These are phyloP conservation scores for Ypsolopha scabrella DNA, from an alignment of 2,888 invertebrate genomes.

Conservation along the genomic window DNA sequence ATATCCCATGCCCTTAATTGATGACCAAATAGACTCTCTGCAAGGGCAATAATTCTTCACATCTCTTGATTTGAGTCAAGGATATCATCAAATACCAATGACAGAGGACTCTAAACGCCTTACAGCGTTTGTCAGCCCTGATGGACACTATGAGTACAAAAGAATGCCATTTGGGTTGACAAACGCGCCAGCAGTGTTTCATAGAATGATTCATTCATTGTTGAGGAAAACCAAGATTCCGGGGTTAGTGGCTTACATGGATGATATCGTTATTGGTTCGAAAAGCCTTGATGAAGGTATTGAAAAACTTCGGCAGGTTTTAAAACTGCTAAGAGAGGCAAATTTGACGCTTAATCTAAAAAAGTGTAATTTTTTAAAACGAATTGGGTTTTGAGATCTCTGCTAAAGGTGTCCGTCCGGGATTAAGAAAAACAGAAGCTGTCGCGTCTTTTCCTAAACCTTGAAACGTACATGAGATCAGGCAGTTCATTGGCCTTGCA, in stretches of 20 bases:
- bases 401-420: slow-evolving; percentile 15
- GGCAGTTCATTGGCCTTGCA: slow-evolving; percentile 20
- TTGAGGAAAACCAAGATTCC: not conserved
- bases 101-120: slow-evolving; percentile 17
- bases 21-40: slow-evolving; percentile 23
- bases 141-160: slow-evolving; percentile 25
- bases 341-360: slow-evolving; percentile 15
- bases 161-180: slow-evolving; percentile 27
- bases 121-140: slow-evolving; percentile 26
- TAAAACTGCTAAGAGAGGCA: slow-evolving; percentile 16
- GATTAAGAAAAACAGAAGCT: slow-evolving; percentile 9
- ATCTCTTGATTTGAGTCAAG: no score
- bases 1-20: slow-evolving; percentile 26
- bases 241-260: not conserved
- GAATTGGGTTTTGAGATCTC: slow-evolving; percentile 17
- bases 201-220: not conserved
- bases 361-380: slow-evolving; percentile 20
- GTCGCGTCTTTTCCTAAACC: slow-evolving; percentile 14
- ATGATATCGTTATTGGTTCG: not conserved
- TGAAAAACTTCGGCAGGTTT: not conserved
- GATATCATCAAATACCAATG: slow-evolving; percentile 26
- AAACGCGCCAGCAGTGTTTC: not conserved
- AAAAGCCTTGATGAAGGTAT: not conserved
- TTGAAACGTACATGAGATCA: slow-evolving; percentile 14
- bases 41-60: slow-evolving; percentile 16